Evolutionary conservation across 2,888 invertebrate genomes (phyloP), one percentile per base, ranked within the genome.

Genomic region (Caenorhabditis imperialis): DNA sequence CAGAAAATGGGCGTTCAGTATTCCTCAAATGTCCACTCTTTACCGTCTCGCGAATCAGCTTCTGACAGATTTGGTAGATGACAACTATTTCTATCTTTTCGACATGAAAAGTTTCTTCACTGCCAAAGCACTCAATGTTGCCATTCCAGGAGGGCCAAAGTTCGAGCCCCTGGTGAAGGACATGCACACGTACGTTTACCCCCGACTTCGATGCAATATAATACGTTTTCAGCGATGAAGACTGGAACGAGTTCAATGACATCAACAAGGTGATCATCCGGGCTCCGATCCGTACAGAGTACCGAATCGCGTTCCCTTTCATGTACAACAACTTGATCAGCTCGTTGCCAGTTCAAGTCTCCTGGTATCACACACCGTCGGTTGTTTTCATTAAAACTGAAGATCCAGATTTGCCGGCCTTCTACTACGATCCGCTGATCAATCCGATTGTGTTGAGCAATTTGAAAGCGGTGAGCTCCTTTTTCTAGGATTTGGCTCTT

Each of bases 211-310:
- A n/a, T n/a, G n/a, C n/a, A n/a, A n/a, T n/a, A n/a, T n/a, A n/a
- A n/a, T n/a, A n/a, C n/a, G 48, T 48, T 75, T 81, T 42, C 72
- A 93, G 95, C 1, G 99, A 99, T 90, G 99, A 99, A 90, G 99
- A 99, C 89, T 99, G 99, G 99, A 99, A 99, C 90, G 99, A 99
- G 90, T 99, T 99, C 88, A 99, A 99, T 90, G 99, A 99, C 88
- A 99, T 99, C 83, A 99, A 99, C 89, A 99, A 99, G 90, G 98
- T 99, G 85, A 99, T 99, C 78, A 99, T 99, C 84, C 91, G 99
- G 8, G 98, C 99, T 88, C 98, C 98, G 3, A 94, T 99, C 81
- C 92, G 99, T 77, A 99, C 99, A 0, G 99, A 99, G 89, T 99
- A 99, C 89, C 92, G 99, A 82, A 99, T 99, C 88, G 99, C 99